Percentiles rank a stretch among this genome's conserved stretches.
Evolutionary conservation across 2,113 vertebrate species (phyloP).

Genomic region (Myodes glareolus): DNA sequence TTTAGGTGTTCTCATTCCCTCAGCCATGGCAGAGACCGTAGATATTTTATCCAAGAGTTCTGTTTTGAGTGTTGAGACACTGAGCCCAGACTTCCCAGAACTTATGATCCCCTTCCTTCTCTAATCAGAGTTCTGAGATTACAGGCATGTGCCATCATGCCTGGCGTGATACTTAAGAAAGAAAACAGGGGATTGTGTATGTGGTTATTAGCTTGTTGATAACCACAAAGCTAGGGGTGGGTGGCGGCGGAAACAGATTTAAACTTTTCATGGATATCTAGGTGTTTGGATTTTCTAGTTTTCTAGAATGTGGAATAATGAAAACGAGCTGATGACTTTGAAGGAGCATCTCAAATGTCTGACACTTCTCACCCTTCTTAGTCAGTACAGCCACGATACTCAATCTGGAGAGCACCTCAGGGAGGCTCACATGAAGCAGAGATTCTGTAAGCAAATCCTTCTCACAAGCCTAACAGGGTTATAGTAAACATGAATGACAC

Average conservation of each 20-base stretch:
- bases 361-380: not conserved
- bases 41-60: not conserved
- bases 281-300: not conserved
- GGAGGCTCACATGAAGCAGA: not conserved
- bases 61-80: not conserved
- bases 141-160: not conserved
- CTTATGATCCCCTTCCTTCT: not conserved
- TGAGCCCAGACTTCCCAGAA: not conserved
- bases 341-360: not conserved
- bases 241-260: not conserved
- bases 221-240: too few species aligned
- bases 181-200: not conserved
- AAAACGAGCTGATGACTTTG: not conserved
- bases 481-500: not conserved
- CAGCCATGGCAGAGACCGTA: not conserved
- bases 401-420: not conserved
- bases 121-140: not conserved
- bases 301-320: not conserved
- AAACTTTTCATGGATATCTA: not conserved
- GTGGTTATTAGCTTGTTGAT: not conserved
- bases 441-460: not conserved
- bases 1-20: not conserved
- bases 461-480: not conserved
- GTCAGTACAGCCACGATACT: not conserved
- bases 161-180: not conserved